Percentiles rank a stretch among this genome's conserved stretches.
Conservation (phyloP, 2,113 vertebrate species). For the Ageneiosus marmoratus region DNA sequence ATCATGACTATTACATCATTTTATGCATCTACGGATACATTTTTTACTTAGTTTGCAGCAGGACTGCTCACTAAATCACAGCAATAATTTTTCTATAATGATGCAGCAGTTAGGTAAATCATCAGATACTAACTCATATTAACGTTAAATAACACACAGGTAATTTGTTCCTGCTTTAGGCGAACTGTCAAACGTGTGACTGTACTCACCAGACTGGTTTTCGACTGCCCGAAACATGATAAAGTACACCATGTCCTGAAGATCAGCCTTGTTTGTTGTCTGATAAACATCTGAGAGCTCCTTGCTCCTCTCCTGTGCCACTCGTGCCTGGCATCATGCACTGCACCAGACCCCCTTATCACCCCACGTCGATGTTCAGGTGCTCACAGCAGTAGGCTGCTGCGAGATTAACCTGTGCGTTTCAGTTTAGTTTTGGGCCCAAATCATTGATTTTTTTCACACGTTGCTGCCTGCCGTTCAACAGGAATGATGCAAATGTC, state of each 20-base stretch:
- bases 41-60: background rate
- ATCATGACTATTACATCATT: background rate
- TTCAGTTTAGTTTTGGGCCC: background rate
- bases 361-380: conserved; percentile 64
- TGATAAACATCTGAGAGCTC: conserved; percentile 55
- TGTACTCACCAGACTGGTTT: conserved; percentile 63
- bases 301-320: conserved; percentile 54
- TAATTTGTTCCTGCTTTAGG: conserved; percentile 49
- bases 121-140: background rate
- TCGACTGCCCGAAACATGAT: conserved; percentile 63
- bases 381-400: conserved; percentile 57
- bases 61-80: background rate
- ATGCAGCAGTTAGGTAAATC: background rate
- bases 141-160: conserved; percentile 24
- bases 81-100: background rate
- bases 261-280: conserved; percentile 55
- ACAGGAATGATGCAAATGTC: background rate
- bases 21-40: background rate
- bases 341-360: conserved; percentile 71
- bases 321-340: conserved; percentile 67
- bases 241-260: conserved; percentile 57
- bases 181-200: conserved; percentile 58
- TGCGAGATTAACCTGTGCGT: conserved; percentile 41
- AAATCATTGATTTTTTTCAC: background rate
- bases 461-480: background rate